phyloP scores from a whole-genome alignment of 2,797 vertebrate genomes.

The Gallinago nigripennis region DNA sequence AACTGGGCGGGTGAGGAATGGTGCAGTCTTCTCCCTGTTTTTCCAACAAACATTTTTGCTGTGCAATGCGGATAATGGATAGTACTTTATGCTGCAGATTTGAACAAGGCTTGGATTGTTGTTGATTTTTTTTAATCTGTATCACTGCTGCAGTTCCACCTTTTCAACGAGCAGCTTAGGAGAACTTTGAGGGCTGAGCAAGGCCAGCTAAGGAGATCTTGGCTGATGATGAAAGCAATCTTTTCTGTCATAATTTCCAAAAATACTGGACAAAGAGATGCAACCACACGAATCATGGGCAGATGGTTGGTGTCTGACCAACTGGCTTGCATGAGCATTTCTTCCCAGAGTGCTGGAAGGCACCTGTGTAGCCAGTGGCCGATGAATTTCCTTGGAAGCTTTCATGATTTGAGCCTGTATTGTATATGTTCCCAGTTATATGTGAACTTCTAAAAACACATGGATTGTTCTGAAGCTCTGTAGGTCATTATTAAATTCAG shows the following conservation, averaged over 20 bases:
- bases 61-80: not conserved
- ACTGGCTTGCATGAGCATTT: not conserved
- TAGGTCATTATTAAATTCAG: not conserved
- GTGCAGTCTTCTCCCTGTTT: not conserved
- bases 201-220: not conserved
- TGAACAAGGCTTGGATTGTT: not conserved
- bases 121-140: not conserved
- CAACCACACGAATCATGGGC: rapidly evolving
- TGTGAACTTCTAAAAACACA: not conserved
- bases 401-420: not conserved
- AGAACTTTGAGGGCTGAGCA: not conserved
- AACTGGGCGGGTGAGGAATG: rapidly evolving
- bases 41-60: not conserved
- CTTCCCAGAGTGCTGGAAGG: not conserved
- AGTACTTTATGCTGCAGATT: not conserved
- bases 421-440: not conserved
- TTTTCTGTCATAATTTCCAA: not conserved
- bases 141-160: no score
- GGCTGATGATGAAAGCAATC: not conserved
- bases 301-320: not conserved
- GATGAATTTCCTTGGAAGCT: not conserved
- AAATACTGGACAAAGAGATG: not conserved
- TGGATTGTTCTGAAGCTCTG: not conserved
- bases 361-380: not conserved
- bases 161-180: not conserved